A percentile compares a stretch with the other conserved stretches of the same genome.
These are phyloP conservation scores for Thecophora atra DNA, from an alignment of 2,888 invertebrate species.

Conservation along the genomic window DNA sequence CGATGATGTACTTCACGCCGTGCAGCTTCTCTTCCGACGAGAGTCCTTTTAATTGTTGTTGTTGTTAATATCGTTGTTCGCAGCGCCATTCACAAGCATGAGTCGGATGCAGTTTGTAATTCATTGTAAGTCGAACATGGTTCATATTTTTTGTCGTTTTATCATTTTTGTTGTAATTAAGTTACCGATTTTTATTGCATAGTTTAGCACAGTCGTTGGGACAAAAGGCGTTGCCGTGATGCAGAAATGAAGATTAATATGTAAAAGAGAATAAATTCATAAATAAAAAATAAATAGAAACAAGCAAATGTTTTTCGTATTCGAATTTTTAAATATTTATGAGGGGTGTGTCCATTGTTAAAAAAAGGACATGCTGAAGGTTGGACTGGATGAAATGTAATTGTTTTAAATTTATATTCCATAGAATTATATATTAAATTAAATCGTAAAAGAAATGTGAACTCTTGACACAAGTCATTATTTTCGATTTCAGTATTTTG, in stretches of 20 bases:
- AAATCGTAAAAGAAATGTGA: too few species aligned
- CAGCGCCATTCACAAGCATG: constrained; percentile 9
- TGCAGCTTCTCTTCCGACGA: constrained; percentile 89
- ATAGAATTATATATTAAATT: too few species aligned
- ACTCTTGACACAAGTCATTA: too few species aligned
- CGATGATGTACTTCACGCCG: constrained; percentile 91
- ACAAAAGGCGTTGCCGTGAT: constrained; percentile 36
- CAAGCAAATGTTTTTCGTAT: background rate
- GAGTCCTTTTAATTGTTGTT: constrained; percentile 69
- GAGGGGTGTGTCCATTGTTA: background rate
- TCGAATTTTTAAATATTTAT: background rate
- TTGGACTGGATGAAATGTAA: too few species aligned
- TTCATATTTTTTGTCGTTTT: constrained; percentile 9
- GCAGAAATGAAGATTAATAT: constrained; percentile 55
- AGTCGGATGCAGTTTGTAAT: constrained; percentile 18
- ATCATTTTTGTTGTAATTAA: constrained; percentile 26
- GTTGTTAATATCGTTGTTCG: constrained; percentile 26
- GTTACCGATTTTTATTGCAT: constrained; percentile 23
- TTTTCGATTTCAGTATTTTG: too few species aligned
- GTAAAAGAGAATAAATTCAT: constrained; percentile 48
- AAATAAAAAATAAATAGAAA: background rate
- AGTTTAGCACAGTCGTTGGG: constrained; percentile 10
- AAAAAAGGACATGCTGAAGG: too few species aligned
- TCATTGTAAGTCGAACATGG: constrained; percentile 17
- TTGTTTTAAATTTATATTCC: too few species aligned